Evolutionary conservation across 2,113 vertebrate genomes (phyloP), one percentile per base, ranked within the genome.

Genomic region (Odocoileus virginianus): DNA sequence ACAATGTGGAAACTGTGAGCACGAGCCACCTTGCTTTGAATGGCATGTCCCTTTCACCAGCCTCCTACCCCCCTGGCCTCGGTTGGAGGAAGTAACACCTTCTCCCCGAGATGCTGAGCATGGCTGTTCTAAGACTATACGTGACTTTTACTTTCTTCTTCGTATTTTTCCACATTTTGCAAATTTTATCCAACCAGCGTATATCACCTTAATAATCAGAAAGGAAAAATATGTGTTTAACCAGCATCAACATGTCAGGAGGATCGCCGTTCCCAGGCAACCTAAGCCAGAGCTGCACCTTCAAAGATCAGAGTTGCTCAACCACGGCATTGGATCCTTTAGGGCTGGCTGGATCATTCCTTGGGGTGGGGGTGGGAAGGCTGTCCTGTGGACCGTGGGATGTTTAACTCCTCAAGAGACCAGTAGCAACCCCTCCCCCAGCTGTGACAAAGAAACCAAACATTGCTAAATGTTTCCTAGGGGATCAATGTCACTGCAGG

Each of bases 11-110:
- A 19, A 28, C 21, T 1, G 0, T 14, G 11, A 3, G 7, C 0
- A 0, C 0, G 2, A 2, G 1, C 43, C 25, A 0, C 0, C 28
- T 71, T 45, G 28, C 83, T 17, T 12, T 1, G 2, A 33, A 17
- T 1, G 71, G 17, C 10, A 1, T 0, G 1, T 36, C 7, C 61
- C 82, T 85, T 4, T 25, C n/a, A 9, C 6, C 12, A 6, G 58
- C n/a, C 50, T 58, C 67, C 43, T 5, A 5, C 40, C 3, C 1
- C 3, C 43, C 1, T 4, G 16, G 36, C 36, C 23, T 0, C 6
- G 1, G 6, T 12, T 79, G 28, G 14, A 27, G 17, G 40, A 55
- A 30, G 33, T 5, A 8, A 30, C n/a, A 17, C 16, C 15, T 30
- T 60, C 60, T 21, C n/a, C 45, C 61, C 9, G 2, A 57, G n/a